Conservation (phyloP, 2,888 invertebrate genomes). For the Diachrysia chrysitis region DNA sequence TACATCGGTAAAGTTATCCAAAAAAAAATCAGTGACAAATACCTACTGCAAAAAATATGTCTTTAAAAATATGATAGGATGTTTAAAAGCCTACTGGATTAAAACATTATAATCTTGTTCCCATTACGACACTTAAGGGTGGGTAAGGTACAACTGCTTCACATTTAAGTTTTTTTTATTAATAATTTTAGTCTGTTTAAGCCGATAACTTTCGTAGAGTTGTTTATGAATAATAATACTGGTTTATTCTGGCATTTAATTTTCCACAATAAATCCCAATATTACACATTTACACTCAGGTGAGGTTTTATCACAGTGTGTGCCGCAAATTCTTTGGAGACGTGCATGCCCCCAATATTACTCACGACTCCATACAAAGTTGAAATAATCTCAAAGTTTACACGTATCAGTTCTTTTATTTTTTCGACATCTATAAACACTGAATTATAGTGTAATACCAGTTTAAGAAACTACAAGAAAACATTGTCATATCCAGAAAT, state of each 20-base stretch:
- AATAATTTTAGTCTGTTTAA: not conserved
- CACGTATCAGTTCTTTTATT: too few relatives aligned
- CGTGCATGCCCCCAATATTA: too few relatives aligned
- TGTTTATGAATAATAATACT: not conserved
- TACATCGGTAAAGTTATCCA: too few relatives aligned
- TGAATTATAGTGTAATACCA: too few relatives aligned
- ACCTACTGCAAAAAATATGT: not conserved
- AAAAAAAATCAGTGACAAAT: too few relatives aligned
- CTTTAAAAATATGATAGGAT: not conserved
- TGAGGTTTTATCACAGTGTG: too few relatives aligned
- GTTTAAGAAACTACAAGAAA: not conserved
- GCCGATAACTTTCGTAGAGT: not conserved
- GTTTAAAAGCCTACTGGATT: not conserved
- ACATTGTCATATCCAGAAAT: conserved; percentile 33
- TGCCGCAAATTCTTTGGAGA: too few relatives aligned
- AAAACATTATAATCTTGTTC: not conserved
- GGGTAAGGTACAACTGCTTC: not conserved
- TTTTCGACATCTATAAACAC: too few relatives aligned
- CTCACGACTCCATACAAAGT: too few relatives aligned
- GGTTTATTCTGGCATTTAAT: not conserved
- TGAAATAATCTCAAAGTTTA: too few relatives aligned
- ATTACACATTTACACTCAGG: too few relatives aligned
- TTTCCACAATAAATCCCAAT: not conserved
- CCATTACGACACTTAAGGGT: conserved; percentile 1
- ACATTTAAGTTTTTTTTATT: not conserved